Evolutionary conservation across 1,140 invertebrate genomes (phyloP).

Genomic region (Solenopsis invicta): DNA sequence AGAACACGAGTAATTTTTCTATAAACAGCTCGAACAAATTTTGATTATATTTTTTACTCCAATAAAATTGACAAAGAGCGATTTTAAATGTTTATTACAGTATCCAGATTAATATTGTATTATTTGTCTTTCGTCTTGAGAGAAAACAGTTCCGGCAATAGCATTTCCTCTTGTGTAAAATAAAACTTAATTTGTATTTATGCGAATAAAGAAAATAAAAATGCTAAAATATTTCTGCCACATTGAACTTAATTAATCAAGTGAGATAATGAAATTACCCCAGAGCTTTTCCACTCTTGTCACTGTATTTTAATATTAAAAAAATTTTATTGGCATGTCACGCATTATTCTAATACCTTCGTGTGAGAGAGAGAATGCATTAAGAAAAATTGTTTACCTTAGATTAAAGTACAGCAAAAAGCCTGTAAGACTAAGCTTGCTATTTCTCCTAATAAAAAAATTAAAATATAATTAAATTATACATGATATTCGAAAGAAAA

Average conservation of each 20-base stretch:
- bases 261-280: slow-evolving; percentile 41
- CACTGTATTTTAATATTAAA: slow-evolving; percentile 32
- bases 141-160: neutral
- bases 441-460: neutral
- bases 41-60: neutral
- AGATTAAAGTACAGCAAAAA: slow-evolving; percentile 7
- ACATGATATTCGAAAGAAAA: neutral
- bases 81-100: neutral
- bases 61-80: neutral
- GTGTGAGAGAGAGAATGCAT: neutral
- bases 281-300: neutral
- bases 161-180: slow-evolving; percentile 43
- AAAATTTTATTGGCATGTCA: slow-evolving; percentile 9
- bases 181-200: slow-evolving; percentile 50
- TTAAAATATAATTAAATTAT: slow-evolving; percentile 21
- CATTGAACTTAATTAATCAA: slow-evolving; percentile 50
- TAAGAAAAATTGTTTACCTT: slow-evolving; percentile 42
- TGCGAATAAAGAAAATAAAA: slow-evolving; percentile 26
- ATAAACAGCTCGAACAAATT: neutral
- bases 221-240: slow-evolving; percentile 7
- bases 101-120: neutral
- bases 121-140: neutral
- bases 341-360: slow-evolving; percentile 19
- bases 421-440: neutral
- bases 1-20: neutral